Evolutionary conservation across 2,797 vertebrate species (phyloP).

Genomic region (Helarctos malayanus): DNA sequence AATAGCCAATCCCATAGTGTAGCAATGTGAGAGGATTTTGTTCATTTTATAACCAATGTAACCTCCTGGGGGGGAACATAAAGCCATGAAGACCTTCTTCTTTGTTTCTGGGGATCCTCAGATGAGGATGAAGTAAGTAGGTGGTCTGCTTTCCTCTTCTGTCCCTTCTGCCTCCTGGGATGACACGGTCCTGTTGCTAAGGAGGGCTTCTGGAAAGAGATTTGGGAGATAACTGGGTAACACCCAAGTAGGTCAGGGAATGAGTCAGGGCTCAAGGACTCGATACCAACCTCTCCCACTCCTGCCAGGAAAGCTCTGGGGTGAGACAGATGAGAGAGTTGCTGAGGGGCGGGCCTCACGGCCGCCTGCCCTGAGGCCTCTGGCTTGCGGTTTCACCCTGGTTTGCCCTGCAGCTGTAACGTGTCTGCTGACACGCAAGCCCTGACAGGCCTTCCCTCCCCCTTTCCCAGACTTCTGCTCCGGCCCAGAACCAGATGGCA

Average conservation of each 20-base stretch:
- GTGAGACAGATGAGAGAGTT: conserved; percentile 60
- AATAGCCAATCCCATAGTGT: background rate
- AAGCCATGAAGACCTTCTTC: background rate
- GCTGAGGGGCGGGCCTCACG: conserved; percentile 8
- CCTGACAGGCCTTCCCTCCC: conserved; percentile 30
- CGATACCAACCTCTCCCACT: conserved; percentile 80
- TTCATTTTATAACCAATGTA: conserved; percentile 37
- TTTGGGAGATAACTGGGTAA: conserved; percentile 66
- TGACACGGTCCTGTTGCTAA: background rate
- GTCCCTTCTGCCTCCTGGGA: conserved; percentile 14
- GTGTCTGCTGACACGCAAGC: conserved; percentile 74
- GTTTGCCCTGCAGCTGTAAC: conserved; percentile 80
- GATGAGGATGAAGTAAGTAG: background rate
- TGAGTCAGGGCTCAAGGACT: conserved; percentile 80
- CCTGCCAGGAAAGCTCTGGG: conserved; percentile 75
- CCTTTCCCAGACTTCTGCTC: conserved; percentile 31
- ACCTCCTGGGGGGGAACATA: background rate
- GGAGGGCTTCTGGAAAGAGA: background rate
- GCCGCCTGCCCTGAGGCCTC: conserved; percentile 55
- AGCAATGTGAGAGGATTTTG: background rate
- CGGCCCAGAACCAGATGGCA: conserved; percentile 24
- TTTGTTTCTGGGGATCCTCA: background rate
- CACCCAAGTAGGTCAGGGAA: conserved; percentile 72
- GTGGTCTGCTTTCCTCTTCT: conserved; percentile 9
- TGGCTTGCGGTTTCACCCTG: conserved; percentile 75